Evolutionary conservation across 2,797 vertebrate genomes (phyloP), one percentile per base, ranked within the genome.

Genomic region (Xiphorhynchus erythropygius): DNA sequence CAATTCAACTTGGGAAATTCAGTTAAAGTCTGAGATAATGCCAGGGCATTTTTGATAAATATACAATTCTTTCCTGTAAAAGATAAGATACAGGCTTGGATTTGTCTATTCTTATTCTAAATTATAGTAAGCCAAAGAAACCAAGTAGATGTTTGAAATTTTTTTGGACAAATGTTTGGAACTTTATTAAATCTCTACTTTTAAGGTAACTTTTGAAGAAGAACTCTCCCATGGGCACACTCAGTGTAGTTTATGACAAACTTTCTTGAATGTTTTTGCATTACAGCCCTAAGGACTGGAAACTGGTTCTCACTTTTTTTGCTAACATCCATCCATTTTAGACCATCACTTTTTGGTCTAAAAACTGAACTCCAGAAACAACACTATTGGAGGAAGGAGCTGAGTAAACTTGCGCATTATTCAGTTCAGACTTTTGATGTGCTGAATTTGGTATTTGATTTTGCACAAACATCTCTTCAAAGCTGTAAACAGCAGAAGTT

Each of bases 311-410:
- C 68, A 5, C 9, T 32, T 2, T 52, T 52, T 42, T 73, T 64
- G 16, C 18, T 65, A 30, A 28, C 27, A 56, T 63, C 30, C 33
- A 47, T 12, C 18, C 42, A 44, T 44, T 44, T 19, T 44, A 44
- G 42, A 44, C 42, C 42, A 62, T 82, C 3, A 18, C 56, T 87
- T 94, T 39, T 16, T 62, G 14, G 24, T 73, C 24, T n/a, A 62
- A 69, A 69, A 79, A 9, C 21, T 82, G 23, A 94, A 28, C 12
- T 56, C 21, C 59, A 60, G 49, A 32, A 46, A 23, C 9, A 69
- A 23, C 7, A 12, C 24, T 57, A 3, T 33, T 0, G 0, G 28
- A 90, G 47, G 23, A 80, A 70, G 24, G 7, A 73, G 10, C 18
- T 76, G 46, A 62, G 17, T 41, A 68, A 41, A 64, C 67, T 28